Conservation (phyloP, 2,797 vertebrate species). For the Rhyacichthys aspro region DNA sequence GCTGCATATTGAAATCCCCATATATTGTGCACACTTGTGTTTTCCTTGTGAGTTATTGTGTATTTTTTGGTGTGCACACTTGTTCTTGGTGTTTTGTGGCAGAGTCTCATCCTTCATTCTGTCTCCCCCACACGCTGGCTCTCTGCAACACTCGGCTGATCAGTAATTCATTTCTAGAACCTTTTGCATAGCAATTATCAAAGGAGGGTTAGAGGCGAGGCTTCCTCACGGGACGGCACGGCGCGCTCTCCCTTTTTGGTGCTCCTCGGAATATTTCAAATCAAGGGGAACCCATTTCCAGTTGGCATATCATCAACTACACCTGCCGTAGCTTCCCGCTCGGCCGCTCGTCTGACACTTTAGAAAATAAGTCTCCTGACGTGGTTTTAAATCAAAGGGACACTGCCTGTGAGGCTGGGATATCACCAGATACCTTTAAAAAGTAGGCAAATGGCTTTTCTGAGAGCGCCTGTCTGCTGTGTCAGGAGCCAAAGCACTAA, state of each 20-base stretch:
- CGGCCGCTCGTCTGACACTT: conserved; percentile 72
- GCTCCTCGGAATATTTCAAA: conserved; percentile 71
- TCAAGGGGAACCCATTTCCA: conserved; percentile 74
- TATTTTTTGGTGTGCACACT: conserved; percentile 34
- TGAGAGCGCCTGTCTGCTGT: conserved; percentile 49
- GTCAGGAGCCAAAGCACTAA: conserved; percentile 43
- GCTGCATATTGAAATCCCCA: background rate
- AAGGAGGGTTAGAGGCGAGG: conserved; percentile 82
- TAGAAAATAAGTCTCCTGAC: conserved; percentile 74
- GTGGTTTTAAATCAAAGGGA: conserved; percentile 76
- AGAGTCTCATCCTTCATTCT: conserved; percentile 80
- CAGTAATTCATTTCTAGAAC: conserved; percentile 87
- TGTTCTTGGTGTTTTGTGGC: conserved; percentile 53
- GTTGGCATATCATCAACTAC: conserved; percentile 78
- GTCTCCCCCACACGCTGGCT: conserved; percentile 80
- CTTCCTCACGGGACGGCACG: conserved; percentile 62
- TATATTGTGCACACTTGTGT: conserved; percentile 15
- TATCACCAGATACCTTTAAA: conserved; percentile 63
- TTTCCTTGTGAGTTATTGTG: conserved; percentile 5
- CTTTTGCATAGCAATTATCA: conserved; percentile 88
- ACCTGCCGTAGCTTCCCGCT: conserved; percentile 73
- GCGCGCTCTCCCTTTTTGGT: conserved; percentile 46
- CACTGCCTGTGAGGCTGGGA: conserved; percentile 56
- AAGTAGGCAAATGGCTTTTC: conserved; percentile 68
- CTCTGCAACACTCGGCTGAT: conserved; percentile 86